A percentile compares a stretch with the other conserved stretches of the same genome.
phyloP scores from a whole-genome alignment of 1,140 invertebrate genomes.

The Hyles euphorbiae region DNA sequence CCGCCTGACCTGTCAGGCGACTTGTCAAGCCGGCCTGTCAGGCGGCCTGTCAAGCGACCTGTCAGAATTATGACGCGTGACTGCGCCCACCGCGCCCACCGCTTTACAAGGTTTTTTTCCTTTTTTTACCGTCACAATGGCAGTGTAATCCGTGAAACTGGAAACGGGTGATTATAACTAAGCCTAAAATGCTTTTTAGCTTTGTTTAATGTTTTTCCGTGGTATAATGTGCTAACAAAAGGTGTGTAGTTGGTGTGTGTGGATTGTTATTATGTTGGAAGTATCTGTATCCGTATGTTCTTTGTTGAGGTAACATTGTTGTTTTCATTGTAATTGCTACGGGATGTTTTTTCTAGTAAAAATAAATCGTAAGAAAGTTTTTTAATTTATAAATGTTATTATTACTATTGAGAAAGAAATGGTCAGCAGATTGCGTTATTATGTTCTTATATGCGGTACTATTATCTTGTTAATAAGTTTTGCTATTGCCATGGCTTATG shows the following conservation, averaged over 20 bases:
- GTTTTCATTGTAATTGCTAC: too few relatives aligned
- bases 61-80: slow-evolving; percentile 65
- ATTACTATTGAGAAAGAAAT: too few relatives aligned
- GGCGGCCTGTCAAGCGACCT: slow-evolving; percentile 36
- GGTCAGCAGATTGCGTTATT: too few relatives aligned
- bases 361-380: too few relatives aligned
- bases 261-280: too few relatives aligned
- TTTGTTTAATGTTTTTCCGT: slow-evolving; percentile 14
- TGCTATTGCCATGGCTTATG: too few relatives aligned
- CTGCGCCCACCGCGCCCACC: slow-evolving; percentile 46
- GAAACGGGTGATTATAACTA: slow-evolving; percentile 36
- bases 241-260: slow-evolving; percentile 1
- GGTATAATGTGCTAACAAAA: neutral
- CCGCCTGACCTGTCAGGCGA: slow-evolving; percentile 30
- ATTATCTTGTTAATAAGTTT: too few relatives aligned
- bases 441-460: too few relatives aligned
- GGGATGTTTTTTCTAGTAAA: too few relatives aligned
- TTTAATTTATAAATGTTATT: too few relatives aligned
- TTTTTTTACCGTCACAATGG: slow-evolving; percentile 14
- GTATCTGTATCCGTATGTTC: too few relatives aligned
- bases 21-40: slow-evolving; percentile 40
- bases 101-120: slow-evolving; percentile 25
- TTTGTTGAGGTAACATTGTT: too few relatives aligned
- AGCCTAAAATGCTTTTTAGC: slow-evolving; percentile 25
- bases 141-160: slow-evolving; percentile 42